Evolutionary conservation across 2,888 invertebrate species (phyloP), one percentile per base, ranked within the genome.

Genomic region (Augochlorella aurata): DNA sequence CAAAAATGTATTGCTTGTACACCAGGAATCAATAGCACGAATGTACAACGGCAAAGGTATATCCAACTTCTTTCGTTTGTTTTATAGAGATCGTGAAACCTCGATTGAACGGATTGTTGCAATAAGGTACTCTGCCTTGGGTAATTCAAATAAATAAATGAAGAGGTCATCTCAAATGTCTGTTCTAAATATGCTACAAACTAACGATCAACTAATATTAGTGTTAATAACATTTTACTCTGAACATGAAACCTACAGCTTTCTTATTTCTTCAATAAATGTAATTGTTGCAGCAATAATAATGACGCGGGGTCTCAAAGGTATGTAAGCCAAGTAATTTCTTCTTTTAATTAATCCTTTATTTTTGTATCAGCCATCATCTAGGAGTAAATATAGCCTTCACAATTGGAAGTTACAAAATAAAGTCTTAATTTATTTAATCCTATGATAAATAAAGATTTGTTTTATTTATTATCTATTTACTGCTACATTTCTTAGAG

Each of bases 1-100:
- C 88, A 91, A 89, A 91, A 91, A 90, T 91, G 92, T 90, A 88
- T 91, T 91, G 90, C 90, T 92, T 91, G 88, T 91, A 89, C 89
- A 90, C 89, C 85, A 80, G 90, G 90, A 92, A 92, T 92, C 92
- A 89, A 92, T 92, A 92, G 89, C 71, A 78, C 69, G 70, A 63
- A 66, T 76, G 74, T 83, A 54, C 70, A 54, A 83, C 70, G 47
- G 81, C 84, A 86, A 84, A 82, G 70, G 77, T 80, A 87, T 85
- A 84, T 84, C 70, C 85, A 79, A 44, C 71, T 86, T 83, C 69
- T 63, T 49, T 38, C 29, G 38, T 65, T 44, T 63, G 18, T 18
- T 81, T 81, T 58, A 54, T 8, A 24, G 49, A 21, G 29, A 63
- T 63, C 29, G 29, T 4, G 38, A 63, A 63, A 18, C 63, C 63